Evolutionary conservation across 2,113 vertebrate genomes (phyloP).

Genomic region (Brienomyrus longianalis): DNA sequence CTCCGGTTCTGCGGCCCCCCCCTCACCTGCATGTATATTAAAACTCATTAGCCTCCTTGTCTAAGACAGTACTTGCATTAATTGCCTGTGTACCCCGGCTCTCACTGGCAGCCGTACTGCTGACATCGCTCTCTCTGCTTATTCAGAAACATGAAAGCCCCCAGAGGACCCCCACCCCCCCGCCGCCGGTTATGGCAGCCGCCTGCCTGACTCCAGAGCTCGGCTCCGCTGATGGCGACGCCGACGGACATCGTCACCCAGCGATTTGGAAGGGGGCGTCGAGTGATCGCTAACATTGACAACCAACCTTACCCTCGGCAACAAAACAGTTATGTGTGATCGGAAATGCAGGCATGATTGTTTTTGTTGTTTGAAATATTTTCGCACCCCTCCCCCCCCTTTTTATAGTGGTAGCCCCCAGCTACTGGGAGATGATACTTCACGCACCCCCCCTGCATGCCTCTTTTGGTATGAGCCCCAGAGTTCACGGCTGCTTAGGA

Average conservation of each 20-base stretch:
- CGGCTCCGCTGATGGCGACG: neutral
- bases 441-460: neutral
- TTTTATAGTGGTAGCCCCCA: neutral
- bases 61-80: slow-evolving; percentile 96
- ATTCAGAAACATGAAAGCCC: slow-evolving; percentile 45
- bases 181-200: no score
- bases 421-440: neutral
- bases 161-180: slow-evolving; percentile 10
- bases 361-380: neutral
- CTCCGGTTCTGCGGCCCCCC: slow-evolving; percentile 90
- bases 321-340: neutral
- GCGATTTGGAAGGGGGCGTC: no score
- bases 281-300: neutral
- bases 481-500: neutral
- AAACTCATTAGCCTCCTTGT: slow-evolving; percentile 99
- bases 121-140: slow-evolving; percentile 59
- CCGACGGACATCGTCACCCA: neutral
- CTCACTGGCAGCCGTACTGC: slow-evolving; percentile 65
- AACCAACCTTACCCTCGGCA: neutral
- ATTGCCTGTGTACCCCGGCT: slow-evolving; percentile 80
- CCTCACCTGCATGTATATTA: slow-evolving; percentile 99
- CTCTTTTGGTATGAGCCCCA: neutral
- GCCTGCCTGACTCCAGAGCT: neutral
- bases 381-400: neutral
- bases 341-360: neutral